Base-by-base conservation (phyloP, 2,888 invertebrate genomes). In the Lysandra bellargus region DNA sequence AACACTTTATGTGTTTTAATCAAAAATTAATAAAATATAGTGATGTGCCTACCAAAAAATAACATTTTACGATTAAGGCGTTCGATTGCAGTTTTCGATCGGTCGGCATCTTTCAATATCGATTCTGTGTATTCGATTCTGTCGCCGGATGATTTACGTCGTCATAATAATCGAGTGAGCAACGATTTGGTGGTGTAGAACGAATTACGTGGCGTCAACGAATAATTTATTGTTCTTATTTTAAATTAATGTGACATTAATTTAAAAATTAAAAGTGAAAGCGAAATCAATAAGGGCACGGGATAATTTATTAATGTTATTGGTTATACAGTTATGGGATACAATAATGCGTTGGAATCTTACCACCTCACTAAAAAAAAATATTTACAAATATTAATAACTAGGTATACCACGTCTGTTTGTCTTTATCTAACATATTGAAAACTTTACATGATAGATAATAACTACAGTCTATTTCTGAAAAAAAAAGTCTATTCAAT, bases 31-130 rank as follows among this genome's bases (percentile, higher is more conserved):
- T 83, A 81, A 83, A 81, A 81, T 81, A 82, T 82, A 80, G 81
- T 79, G 83, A 86, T 87, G 85, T 82, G 80, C 80, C 80, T 80
- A 79, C 79, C 81, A 82, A 82, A 85, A 87, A 85, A 79, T 80
- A 87, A 12, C 84, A 86, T 87, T 84, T 83, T 84, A 86, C 85
- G 85, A 86, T 85, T 84, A 85, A 84, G 64, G 81, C 78, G 81
- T 85, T 57, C 86, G 87, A 87, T 85, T 87, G 86, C 83, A 86
- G 88, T 89, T 87, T 86, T 85, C 86, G 89, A 91, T 90, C 88
- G 89, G 84, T 87, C 83, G 76, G 76, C 76, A 12, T 12, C 30
- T 76, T 76, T 76, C 76, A 76, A 76, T 53, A 76, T 75, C 75
- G 75, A 76, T 75, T 76, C 76, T 17, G 53, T 76, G 23, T 76